Conservation (phyloP, 2,888 invertebrate genomes). For the Cantharis rufa region DNA sequence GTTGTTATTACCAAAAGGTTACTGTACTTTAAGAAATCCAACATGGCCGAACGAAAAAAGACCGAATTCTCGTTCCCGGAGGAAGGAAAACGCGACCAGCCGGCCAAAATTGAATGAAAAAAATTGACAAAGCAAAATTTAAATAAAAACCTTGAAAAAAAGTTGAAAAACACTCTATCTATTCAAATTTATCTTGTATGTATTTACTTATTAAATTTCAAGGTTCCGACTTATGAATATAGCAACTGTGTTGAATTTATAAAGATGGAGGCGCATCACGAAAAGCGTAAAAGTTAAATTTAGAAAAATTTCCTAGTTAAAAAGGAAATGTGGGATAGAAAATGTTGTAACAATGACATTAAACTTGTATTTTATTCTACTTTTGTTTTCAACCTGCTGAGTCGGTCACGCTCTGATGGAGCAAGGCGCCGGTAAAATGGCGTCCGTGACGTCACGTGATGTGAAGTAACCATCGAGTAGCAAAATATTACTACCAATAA, state of each 20-base stretch:
- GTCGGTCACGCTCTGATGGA: constrained; percentile 44
- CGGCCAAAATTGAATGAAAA: not conserved
- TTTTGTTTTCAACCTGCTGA: constrained; percentile 44
- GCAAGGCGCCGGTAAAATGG: constrained; percentile 41
- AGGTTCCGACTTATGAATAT: constrained; percentile 9
- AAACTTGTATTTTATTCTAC: constrained; percentile 42
- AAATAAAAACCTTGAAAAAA: not conserved
- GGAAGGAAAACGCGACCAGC: not conserved
- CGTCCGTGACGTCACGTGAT: constrained; percentile 19
- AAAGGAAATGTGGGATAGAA: not conserved
- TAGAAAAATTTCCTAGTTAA: not conserved
- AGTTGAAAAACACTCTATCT: not conserved
- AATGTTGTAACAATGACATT: constrained; percentile 38
- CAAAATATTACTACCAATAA: not conserved
- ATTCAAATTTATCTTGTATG: constrained; percentile 13
- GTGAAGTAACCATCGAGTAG: not conserved
- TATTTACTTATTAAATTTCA: constrained; percentile 19
- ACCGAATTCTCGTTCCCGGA: not conserved
- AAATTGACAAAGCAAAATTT: not conserved
- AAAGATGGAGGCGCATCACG: not conserved
- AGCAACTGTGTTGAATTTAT: not conserved
- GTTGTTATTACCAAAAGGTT: constrained; percentile 7
- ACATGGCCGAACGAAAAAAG: not conserved
- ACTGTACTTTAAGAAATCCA: not conserved
- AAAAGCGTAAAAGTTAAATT: not conserved